Conservation (phyloP, 1,140 invertebrate species). For the Potamilus streckersoni region DNA sequence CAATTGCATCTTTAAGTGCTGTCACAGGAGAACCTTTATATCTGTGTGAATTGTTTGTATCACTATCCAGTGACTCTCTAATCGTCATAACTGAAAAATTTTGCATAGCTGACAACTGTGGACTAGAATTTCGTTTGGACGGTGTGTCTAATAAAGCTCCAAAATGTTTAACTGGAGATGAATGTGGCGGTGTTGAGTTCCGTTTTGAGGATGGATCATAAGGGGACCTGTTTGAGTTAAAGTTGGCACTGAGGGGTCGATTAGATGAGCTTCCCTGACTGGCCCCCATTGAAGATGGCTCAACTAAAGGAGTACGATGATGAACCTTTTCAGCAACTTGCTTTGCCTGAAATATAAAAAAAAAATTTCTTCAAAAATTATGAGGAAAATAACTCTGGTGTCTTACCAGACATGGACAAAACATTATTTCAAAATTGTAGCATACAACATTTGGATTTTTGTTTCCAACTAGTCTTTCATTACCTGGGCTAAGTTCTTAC, state of each 20-base stretch:
- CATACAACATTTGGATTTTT: too few species aligned
- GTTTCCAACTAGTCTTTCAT: too few species aligned
- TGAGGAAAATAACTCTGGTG: too few species aligned
- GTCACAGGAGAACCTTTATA: constrained; percentile 63
- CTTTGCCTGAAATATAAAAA: constrained; percentile 57
- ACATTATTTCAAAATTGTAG: too few species aligned
- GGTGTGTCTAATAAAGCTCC: constrained; percentile 6
- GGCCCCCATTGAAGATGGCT: constrained; percentile 35
- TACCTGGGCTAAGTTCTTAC: too few species aligned
- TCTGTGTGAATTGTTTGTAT: constrained; percentile 43
- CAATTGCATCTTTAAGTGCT: constrained; percentile 64
- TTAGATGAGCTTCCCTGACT: constrained; percentile 16
- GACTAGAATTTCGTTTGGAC: constrained; percentile 22
- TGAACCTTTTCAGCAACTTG: constrained; percentile 51
- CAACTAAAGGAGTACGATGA: constrained; percentile 44
- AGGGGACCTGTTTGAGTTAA: not conserved
- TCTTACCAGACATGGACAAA: too few species aligned
- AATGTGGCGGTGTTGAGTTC: constrained; percentile 41
- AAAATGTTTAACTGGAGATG: constrained; percentile 19
- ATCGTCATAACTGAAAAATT: constrained; percentile 40
- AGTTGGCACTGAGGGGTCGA: constrained; percentile 11
- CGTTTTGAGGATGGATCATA: constrained; percentile 36
- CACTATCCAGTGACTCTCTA: constrained; percentile 46
- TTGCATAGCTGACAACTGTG: constrained; percentile 18
- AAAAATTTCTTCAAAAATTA: too few species aligned